These are phyloP conservation scores for Subacronicta megacephala DNA, from an alignment of 2,888 invertebrate species.

Conservation along the genomic window DNA sequence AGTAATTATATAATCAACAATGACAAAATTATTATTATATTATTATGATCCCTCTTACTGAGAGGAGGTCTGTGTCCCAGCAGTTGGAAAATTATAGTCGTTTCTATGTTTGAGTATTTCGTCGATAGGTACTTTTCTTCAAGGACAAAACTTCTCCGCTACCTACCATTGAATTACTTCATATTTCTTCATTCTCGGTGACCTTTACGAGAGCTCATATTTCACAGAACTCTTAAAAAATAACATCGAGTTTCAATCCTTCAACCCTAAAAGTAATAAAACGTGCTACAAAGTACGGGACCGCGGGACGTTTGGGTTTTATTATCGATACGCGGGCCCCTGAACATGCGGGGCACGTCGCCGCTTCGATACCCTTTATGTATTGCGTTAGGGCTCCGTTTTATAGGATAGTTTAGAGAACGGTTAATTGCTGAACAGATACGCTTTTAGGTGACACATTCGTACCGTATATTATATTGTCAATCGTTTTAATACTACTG, in stretches of 20 bases:
- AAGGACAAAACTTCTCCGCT: no score
- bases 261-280: constrained; percentile 55
- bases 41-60: no score
- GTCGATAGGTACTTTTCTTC: no score
- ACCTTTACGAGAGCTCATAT: constrained; percentile 30
- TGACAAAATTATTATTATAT: no score
- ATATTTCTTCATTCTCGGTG: constrained; percentile 5
- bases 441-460: constrained; percentile 15
- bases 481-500: background rate
- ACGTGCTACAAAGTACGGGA: constrained; percentile 53
- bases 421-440: constrained; percentile 45
- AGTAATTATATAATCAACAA: no score
- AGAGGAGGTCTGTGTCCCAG: no score
- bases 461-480: background rate
- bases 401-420: constrained; percentile 49
- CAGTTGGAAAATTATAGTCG: no score
- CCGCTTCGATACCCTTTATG: constrained; percentile 45
- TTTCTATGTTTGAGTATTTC: no score
- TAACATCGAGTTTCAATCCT: constrained; percentile 51
- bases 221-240: constrained; percentile 40
- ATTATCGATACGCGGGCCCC: constrained; percentile 53
- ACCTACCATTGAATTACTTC: constrained; percentile 1
- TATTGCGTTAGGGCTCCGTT: constrained; percentile 40
- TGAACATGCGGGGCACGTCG: constrained; percentile 51
- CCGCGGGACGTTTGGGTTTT: constrained; percentile 53